These are phyloP conservation scores for Dryas iulia DNA, from an alignment of 1,140 invertebrate species.

Conservation along the genomic window DNA sequence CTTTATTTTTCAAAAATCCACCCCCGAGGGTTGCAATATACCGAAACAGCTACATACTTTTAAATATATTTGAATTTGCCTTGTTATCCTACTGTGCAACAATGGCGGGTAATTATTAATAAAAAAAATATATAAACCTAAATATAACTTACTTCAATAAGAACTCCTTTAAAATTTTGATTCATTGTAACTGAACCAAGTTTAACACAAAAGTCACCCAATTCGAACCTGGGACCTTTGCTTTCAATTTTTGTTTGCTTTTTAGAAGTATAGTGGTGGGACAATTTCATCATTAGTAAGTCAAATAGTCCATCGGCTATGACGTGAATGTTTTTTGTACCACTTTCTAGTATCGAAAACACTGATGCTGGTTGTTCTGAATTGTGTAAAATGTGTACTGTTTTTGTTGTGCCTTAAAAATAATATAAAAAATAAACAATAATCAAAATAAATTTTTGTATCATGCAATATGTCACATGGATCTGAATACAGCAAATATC, in stretches of 20 bases:
- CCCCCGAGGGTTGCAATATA: too few species aligned
- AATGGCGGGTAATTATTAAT: neutral
- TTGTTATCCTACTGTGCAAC: too few species aligned
- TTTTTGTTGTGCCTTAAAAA: constrained; percentile 82
- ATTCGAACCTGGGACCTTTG: constrained; percentile 95
- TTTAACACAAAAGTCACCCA: constrained; percentile 97
- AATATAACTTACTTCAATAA: constrained; percentile 88
- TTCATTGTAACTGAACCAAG: constrained; percentile 95
- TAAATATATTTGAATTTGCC: too few species aligned
- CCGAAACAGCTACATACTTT: too few species aligned
- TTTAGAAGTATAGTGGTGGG: constrained; percentile 92
- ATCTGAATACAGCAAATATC: too few species aligned
- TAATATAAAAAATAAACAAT: neutral
- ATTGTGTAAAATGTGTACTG: constrained; percentile 95
- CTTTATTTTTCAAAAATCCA: too few species aligned
- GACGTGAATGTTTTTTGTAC: constrained; percentile 90
- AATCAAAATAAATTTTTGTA: too few species aligned
- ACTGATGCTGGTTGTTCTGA: constrained; percentile 97
- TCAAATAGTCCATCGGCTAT: constrained; percentile 96
- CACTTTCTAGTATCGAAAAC: constrained; percentile 94
- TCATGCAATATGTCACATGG: too few species aligned
- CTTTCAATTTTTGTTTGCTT: constrained; percentile 94
- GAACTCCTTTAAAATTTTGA: constrained; percentile 95
- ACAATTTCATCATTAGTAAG: constrained; percentile 93
- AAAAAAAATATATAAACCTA: constrained; percentile 2